Evolutionary conservation across 2,797 vertebrate species (phyloP), one percentile per base, ranked within the genome.

Genomic region (Poeciliopsis infans): DNA sequence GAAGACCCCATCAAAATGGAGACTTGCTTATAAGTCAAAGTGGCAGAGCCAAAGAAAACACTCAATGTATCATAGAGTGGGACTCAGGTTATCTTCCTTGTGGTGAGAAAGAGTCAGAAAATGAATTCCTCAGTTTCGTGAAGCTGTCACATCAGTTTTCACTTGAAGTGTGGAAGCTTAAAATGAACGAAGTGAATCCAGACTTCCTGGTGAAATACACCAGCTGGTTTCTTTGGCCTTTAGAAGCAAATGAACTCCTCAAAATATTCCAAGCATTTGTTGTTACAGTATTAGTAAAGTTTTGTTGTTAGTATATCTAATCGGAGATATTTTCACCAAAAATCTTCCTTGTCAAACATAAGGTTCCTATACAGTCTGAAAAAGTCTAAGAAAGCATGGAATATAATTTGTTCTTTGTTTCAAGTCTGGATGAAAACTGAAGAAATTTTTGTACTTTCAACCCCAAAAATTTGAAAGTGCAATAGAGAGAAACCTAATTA

Each of bases 111-210:
- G 69, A 59, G 59, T n/a, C 72, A 71, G 86, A 69, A 74, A 85
- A 85, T 81, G 71, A 76, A 83, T 82, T 81, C 68, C 64, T 80
- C 74, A 46, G n/a, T 84, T 83, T 83, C 39, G 75, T 74, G 80
- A 77, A 87, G 86, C 72, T 82, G 83, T 86, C 83, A 81, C 74
- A 86, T 85, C 5, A 43, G 76, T 85, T 91, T 80, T 45, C 77
- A 51, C 64, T 76, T 39, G 7, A 71, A 76, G 47, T 77, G 72
- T 72, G 71, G 39, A 75, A 69, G 74, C 70, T 53, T 53, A n/a
- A 85, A 81, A 82, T 61, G 33, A 85, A 84, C 66, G 70, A 82
- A 81, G 70, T 78, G 76, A 73, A 82, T 69, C 23, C 36, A 64
- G 36, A 12, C 7, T n/a, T 86, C 69, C 51, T 10, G 4, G 51